Base-by-base conservation (phyloP, 2,113 vertebrate genomes). In the Pelecanoides urinatrix region DNA sequence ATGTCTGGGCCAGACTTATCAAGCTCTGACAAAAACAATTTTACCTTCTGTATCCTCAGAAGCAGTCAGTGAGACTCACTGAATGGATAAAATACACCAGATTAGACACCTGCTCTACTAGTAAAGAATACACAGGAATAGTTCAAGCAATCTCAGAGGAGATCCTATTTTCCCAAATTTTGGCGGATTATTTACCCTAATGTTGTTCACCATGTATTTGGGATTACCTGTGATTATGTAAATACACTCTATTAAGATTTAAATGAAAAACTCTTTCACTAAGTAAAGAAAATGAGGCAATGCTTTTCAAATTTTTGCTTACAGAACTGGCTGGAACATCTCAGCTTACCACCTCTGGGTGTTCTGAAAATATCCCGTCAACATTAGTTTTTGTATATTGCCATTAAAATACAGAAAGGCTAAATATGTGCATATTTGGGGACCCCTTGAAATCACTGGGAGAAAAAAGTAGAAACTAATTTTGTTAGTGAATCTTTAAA, bases 231-330 rank as follows among this genome's bases (percentile, higher is more conserved):
- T 83, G 84, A 83, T 93, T 77, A 86, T 86, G 91, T 89, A 67
- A 88, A 87, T 83, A 65, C 0, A 6, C 20, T 73, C 58, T 62
- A 21, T 78, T 88, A 88, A 71, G 49, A 65, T 93, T 92, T 81
- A 86, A 90, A 56, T 78, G 59, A 74, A 95, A 95, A 94, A 73
- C 47, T 66, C 22, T 73, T 79, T 50, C 47, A 58, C 19, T 56
- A 63, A 70, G 56, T 84, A 86, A 91, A 71, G 66, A 67, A 96
- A 95, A 90, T 19, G 32, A 93, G 45, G 45, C n/a, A 79, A 29
- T 52, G 22, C 26, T 90, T 91, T 88, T 93, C 77, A 95, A 90
- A 86, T 93, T 56, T 74, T 86, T 95, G 76, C 68, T 89, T 91
- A 61, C 36, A 72, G 68, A 90, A 75, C 38, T 74, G 59, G 15